These are phyloP conservation scores for Eleutherodactylus coqui DNA, from an alignment of 2,797 vertebrate genomes.

Conservation along the genomic window DNA sequence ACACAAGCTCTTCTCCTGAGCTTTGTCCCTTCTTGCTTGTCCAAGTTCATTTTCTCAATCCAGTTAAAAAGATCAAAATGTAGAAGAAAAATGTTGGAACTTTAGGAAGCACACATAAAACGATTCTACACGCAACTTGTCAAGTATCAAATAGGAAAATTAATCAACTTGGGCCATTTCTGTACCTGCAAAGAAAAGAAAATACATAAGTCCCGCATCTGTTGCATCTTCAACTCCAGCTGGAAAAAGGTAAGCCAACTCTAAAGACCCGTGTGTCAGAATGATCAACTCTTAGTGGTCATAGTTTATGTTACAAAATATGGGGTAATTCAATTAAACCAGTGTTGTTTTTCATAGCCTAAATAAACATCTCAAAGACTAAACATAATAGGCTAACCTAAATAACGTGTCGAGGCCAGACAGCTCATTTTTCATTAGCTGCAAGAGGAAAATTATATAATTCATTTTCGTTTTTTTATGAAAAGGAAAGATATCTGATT, in stretches of 20 bases:
- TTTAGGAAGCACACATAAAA: slow-evolving; percentile 57
- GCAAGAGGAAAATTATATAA: slow-evolving; percentile 66
- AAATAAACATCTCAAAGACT: slow-evolving; percentile 66
- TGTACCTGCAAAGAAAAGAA: slow-evolving; percentile 79
- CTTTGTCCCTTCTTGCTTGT: slow-evolving; percentile 75
- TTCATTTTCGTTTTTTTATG: slow-evolving; percentile 57
- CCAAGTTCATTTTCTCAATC: slow-evolving; percentile 84
- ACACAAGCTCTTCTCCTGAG: slow-evolving; percentile 76
- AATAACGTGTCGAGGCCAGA: slow-evolving; percentile 64
- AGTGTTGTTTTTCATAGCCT: slow-evolving; percentile 59
- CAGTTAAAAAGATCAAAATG: slow-evolving; percentile 67
- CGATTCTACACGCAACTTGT: slow-evolving; percentile 77
- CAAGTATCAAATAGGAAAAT: slow-evolving; percentile 79
- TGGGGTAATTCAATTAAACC: slow-evolving; percentile 64
- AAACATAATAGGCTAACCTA: slow-evolving; percentile 66
- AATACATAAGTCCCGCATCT: slow-evolving; percentile 30
- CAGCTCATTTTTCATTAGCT: slow-evolving; percentile 62
- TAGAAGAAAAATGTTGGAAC: slow-evolving; percentile 62
- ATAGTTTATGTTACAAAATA: slow-evolving; percentile 53
- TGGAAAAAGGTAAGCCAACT: slow-evolving; percentile 17
- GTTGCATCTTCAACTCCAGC: background rate
- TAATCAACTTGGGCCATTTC: slow-evolving; percentile 83
- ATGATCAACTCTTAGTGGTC: slow-evolving; percentile 43
- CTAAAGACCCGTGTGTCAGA: slow-evolving; percentile 37
- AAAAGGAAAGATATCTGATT: slow-evolving; percentile 57